Percentiles rank a stretch among this genome's conserved stretches.
Evolutionary conservation across 2,113 vertebrate genomes (phyloP).

Genomic region (Entelurus aequoreus): DNA sequence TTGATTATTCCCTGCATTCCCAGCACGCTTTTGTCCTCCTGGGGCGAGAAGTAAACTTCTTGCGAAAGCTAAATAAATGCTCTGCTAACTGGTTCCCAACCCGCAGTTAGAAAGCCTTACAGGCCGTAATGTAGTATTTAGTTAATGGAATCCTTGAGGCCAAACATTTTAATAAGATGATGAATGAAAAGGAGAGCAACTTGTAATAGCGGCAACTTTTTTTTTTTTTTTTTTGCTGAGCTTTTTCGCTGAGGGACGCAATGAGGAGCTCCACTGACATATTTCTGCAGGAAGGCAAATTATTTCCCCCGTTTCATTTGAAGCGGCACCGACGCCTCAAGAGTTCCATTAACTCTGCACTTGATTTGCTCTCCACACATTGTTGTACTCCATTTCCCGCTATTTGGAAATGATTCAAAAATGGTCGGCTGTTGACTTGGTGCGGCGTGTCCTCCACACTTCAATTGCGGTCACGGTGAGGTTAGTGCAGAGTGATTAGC

Average conservation of each 20-base stretch:
- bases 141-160: constrained; percentile 4
- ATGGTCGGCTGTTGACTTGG: neutral
- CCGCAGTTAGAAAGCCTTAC: neutral
- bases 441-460: neutral
- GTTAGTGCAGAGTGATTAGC: too few relatives aligned
- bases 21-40: neutral
- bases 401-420: constrained; percentile 13
- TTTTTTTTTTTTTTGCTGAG: neutral
- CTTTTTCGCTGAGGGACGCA: neutral
- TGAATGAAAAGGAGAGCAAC: neutral
- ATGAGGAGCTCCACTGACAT: neutral
- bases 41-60: neutral
- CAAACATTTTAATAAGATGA: neutral
- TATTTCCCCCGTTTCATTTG: constrained; percentile 1
- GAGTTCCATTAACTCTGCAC: constrained; percentile 42
- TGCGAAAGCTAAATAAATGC: neutral
- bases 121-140: neutral
- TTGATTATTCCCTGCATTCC: neutral
- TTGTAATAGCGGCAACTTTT: neutral
- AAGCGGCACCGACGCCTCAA: neutral
- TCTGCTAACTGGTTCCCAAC: neutral
- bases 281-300: constrained; percentile 3
- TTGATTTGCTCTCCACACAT: constrained; percentile 36
- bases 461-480: too few relatives aligned
- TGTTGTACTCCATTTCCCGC: constrained; percentile 22